Evolutionary conservation across 2,888 invertebrate genomes (phyloP).

Genomic region (Plutella xylostella): DNA sequence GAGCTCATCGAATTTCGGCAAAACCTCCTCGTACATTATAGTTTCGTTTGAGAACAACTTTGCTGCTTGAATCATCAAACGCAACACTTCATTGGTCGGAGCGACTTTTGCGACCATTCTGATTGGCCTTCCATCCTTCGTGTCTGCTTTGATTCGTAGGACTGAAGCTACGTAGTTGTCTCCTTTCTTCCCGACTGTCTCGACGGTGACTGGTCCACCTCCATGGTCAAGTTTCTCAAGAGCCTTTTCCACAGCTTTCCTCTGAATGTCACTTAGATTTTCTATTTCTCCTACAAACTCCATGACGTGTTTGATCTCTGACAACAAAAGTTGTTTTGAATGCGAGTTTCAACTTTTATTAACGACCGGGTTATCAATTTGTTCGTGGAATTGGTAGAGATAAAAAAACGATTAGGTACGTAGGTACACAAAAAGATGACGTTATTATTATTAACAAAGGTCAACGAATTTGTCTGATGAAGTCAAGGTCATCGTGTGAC

Average conservation of each 20-base stretch:
- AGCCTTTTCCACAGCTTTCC: slow-evolving; percentile 14
- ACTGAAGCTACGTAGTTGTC: not conserved
- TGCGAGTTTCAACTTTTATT: too few relatives aligned
- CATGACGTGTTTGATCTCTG: slow-evolving; percentile 9
- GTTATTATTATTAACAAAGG: too few relatives aligned
- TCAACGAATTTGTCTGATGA: too few relatives aligned
- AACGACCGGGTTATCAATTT: too few relatives aligned
- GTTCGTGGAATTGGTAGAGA: too few relatives aligned
- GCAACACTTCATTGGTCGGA: not conserved
- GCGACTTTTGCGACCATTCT: slow-evolving; percentile 3
- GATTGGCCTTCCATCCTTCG: not conserved
- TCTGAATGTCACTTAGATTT: slow-evolving; percentile 17
- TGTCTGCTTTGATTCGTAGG: not conserved
- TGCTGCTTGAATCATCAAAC: not conserved
- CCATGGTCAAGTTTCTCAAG: slow-evolving; percentile 15
- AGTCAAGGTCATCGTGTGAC: too few relatives aligned
- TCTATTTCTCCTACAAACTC: slow-evolving; percentile 17
- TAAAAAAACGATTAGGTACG: too few relatives aligned
- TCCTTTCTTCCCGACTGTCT: not conserved
- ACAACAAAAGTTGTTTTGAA: not conserved
- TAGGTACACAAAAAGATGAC: too few relatives aligned
- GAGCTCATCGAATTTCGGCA: not conserved
- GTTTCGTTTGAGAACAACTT: not conserved
- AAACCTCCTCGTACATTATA: not conserved
- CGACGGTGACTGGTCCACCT: slow-evolving; percentile 12